Evolutionary conservation across 2,113 vertebrate species (phyloP), one percentile per base, ranked within the genome.

Genomic region (Aldabrachelys gigantea): DNA sequence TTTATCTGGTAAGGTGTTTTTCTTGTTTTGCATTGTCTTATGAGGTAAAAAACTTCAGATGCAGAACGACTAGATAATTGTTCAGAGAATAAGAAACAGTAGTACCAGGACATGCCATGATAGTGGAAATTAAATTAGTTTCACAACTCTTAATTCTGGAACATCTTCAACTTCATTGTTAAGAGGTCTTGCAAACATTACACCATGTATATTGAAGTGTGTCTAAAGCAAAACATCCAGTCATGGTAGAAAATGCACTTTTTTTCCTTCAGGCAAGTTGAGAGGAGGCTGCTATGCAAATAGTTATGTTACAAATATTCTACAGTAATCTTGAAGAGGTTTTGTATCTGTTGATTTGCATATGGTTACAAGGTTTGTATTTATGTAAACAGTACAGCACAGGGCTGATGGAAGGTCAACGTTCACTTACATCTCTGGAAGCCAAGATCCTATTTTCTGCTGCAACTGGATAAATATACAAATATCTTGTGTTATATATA

Each of bases 271-370:
- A 38, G 4, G 41, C 65, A 38, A 38, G 17, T n/a, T 72, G 35
- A 72, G 35, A 35, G 16, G 35, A 38, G n/a, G n/a, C n/a, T 72
- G 17, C 19, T 72, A 21, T 72, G n/a, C 65, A 38, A 38, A 72
- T 10, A 17, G 65, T 72, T 72, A n/a, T 8, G 2, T 72, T 9
- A 38, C 65, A 22, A 10, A 72, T 72, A 38, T 38, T 72, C 9
- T 38, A 76, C 8, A 35, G 44, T n/a, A 62, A 35, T 13, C 90
- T 84, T 59, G 54, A 41, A 27, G n/a, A 59, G 41, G 3, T 0
- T 86, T 89, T 89, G 57, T 88, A 44, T 82, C 84, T 69, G 59
- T 80, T 65, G 80, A 8, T 35, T 38, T 92, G 65, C 53, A 78
- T 89, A 35, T 22, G 9, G 0, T 0, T 2, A 10, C 84, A 44